Evolutionary conservation across 2,888 invertebrate species (phyloP).

Genomic region (Lysandra coridon): DNA sequence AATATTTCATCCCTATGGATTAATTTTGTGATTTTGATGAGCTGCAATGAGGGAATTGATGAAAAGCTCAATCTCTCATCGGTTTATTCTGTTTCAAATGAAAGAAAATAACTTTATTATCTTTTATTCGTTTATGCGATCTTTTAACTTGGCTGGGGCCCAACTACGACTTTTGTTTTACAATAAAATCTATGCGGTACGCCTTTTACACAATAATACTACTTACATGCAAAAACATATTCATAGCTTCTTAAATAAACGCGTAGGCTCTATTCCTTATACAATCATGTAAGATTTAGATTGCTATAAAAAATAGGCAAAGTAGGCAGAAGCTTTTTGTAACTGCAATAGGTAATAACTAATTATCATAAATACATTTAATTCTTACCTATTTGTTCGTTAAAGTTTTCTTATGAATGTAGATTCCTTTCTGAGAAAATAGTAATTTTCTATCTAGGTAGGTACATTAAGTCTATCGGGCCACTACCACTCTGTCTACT

Average conservation of each 20-base stretch:
- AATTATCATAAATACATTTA: no score
- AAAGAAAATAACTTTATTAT: conserved; percentile 29
- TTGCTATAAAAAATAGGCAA: no score
- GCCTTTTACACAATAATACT: conserved; percentile 33
- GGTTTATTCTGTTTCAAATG: conserved; percentile 7
- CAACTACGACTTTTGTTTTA: conserved; percentile 39
- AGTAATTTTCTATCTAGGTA: neutral
- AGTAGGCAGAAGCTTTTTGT: no score
- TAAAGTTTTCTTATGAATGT: no score
- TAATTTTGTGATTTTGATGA: neutral
- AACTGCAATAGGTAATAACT: no score
- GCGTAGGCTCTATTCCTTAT: neutral
- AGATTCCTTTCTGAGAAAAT: no score
- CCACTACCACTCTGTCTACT: no score
- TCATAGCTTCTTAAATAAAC: conserved; percentile 24
- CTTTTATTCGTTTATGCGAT: conserved; percentile 41
- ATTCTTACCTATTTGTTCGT: no score
- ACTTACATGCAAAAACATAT: conserved; percentile 24
- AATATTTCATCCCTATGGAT: no score
- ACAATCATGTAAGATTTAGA: neutral
- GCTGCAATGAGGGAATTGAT: neutral
- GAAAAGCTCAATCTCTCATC: conserved; percentile 11
- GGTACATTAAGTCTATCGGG: neutral
- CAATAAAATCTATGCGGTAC: conserved; percentile 36
- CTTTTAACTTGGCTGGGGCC: conserved; percentile 41